Percentiles rank a stretch among this genome's conserved stretches.
These are phyloP conservation scores for Lycopodina hypogea DNA, from an alignment of 37 sponge, comb jelly and placozoan species.

Conservation along the genomic window DNA sequence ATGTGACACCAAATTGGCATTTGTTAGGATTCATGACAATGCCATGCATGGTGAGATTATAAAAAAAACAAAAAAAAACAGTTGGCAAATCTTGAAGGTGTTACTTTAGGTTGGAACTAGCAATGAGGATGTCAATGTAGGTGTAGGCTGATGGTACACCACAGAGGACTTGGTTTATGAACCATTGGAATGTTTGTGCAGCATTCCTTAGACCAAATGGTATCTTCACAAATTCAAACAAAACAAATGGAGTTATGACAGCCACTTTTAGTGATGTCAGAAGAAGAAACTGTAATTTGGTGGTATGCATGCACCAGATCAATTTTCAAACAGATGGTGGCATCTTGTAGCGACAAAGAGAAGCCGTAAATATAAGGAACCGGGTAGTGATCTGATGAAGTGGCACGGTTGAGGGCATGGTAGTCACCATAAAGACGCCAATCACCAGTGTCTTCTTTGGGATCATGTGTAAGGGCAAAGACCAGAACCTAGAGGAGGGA, in stretches of 20 bases:
- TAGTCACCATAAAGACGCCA: slow-evolving; percentile 66
- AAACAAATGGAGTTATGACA: slow-evolving; percentile 66
- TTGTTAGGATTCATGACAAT: too few species aligned
- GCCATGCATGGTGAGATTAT: too few species aligned
- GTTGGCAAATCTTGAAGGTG: too few species aligned
- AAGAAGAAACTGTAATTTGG: slow-evolving; percentile 52
- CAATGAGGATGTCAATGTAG: too few species aligned
- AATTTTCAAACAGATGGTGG: slow-evolving; percentile 59
- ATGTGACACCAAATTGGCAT: too few species aligned
- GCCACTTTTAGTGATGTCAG: slow-evolving; percentile 64
- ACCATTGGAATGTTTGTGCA: too few species aligned
- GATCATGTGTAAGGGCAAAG: slow-evolving; percentile 63
- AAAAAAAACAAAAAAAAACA: too few species aligned
- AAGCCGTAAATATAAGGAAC: slow-evolving; percentile 69
- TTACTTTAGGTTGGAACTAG: too few species aligned
- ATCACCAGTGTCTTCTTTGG: slow-evolving; percentile 60
- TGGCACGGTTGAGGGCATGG: slow-evolving; percentile 58
- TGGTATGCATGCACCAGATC: slow-evolving; percentile 66
- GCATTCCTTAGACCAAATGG: too few species aligned
- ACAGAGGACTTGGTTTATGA: too few species aligned
- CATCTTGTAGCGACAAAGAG: slow-evolving; percentile 49
- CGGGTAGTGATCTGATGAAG: slow-evolving; percentile 55
- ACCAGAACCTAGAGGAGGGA: slow-evolving; percentile 67
- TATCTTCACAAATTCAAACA: slow-evolving; percentile 53
- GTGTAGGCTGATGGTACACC: too few species aligned